phyloP scores from a whole-genome alignment of 2,113 vertebrate genomes.

The Ascaphus truei region DNA sequence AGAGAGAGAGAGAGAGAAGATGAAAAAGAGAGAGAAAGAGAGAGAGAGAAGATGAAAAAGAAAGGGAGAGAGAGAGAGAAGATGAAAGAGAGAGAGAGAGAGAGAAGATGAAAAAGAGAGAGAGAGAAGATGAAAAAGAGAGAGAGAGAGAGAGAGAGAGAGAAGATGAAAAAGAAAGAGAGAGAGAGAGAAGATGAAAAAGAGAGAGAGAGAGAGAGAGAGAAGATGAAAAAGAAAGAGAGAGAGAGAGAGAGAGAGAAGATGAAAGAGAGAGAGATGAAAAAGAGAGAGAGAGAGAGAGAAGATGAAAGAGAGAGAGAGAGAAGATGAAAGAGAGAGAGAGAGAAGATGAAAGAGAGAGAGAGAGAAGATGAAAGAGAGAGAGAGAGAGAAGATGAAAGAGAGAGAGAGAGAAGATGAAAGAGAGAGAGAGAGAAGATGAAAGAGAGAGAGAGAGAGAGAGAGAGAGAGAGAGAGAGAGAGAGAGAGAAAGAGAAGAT shows the following conservation, averaged over 20 bases:
- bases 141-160: slow-evolving; percentile 20
- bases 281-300: slow-evolving; percentile 45
- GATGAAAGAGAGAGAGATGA: too few relatives aligned
- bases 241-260: too few relatives aligned
- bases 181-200: too few relatives aligned
- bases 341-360: too few relatives aligned
- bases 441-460: too few relatives aligned
- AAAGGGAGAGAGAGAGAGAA: background rate
- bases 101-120: background rate
- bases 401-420: too few relatives aligned
- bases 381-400: slow-evolving; percentile 1
- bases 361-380: too few relatives aligned
- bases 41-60: background rate
- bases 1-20: background rate
- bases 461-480: too few relatives aligned
- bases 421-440: background rate
- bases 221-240: slow-evolving; percentile 11
- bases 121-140: slow-evolving; percentile 33
- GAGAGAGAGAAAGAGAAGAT: too few relatives aligned
- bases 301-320: too few relatives aligned
- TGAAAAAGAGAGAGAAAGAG: background rate
- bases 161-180: slow-evolving; percentile 10
- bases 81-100: background rate
- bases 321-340: too few relatives aligned
- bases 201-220: too few relatives aligned